These are phyloP conservation scores for Beris chalybata DNA, from an alignment of 2,888 invertebrate genomes.

Conservation along the genomic window DNA sequence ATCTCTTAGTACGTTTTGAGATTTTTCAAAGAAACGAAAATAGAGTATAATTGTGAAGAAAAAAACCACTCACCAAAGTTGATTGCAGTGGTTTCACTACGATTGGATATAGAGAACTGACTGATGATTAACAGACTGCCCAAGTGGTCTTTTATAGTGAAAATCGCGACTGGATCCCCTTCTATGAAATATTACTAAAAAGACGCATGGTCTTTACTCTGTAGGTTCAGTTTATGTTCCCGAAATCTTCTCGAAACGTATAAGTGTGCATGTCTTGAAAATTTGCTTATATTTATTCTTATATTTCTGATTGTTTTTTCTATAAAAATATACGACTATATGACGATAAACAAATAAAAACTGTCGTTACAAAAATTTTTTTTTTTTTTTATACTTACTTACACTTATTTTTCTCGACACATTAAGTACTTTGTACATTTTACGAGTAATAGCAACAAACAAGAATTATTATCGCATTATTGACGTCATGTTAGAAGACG, in stretches of 20 bases:
- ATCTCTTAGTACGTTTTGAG: background rate
- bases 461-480: too few relatives aligned
- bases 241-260: background rate
- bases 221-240: slow-evolving; percentile 8
- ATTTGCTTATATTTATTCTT: too few relatives aligned
- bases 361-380: too few relatives aligned
- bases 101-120: slow-evolving; percentile 18
- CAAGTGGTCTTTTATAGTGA: slow-evolving; percentile 25
- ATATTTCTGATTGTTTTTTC: too few relatives aligned
- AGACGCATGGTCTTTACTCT: slow-evolving; percentile 10
- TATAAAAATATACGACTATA: too few relatives aligned
- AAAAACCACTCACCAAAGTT: slow-evolving; percentile 1
- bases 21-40: background rate
- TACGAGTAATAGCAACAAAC: too few relatives aligned
- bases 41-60: background rate
- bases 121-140: slow-evolving; percentile 20
- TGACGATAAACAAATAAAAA: too few relatives aligned
- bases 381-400: too few relatives aligned
- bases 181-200: background rate
- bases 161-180: slow-evolving; percentile 25
- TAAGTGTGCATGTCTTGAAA: too few relatives aligned
- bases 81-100: slow-evolving; percentile 18
- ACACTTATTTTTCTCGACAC: too few relatives aligned
- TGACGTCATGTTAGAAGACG: too few relatives aligned
- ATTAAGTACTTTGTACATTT: too few relatives aligned